Conservation (phyloP, 2,888 invertebrate genomes). For the Meganola albula region DNA sequence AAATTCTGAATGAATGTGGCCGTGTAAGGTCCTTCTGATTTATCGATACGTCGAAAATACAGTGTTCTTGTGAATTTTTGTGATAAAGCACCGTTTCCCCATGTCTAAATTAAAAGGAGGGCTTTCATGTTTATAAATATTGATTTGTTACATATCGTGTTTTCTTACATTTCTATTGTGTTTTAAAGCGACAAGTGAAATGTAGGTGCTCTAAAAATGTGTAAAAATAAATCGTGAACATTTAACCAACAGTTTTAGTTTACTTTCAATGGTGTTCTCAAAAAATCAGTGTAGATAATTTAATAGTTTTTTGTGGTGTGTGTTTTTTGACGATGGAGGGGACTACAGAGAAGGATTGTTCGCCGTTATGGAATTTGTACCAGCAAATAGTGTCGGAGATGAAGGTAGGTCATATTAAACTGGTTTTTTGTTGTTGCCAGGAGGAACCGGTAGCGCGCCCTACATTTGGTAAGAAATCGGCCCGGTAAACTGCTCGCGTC, state of each 20-base stretch:
- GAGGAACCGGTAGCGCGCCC: constrained; percentile 28
- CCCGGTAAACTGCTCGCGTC: constrained; percentile 44
- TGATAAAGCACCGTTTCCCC: constrained; percentile 32
- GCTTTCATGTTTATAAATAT: constrained; percentile 75
- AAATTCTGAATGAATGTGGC: constrained; percentile 45
- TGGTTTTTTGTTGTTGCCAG: constrained; percentile 24
- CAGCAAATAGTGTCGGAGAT: constrained; percentile 97
- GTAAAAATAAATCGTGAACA: constrained; percentile 25
- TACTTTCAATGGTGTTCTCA: constrained; percentile 45
- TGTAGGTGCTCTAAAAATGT: constrained; percentile 49
- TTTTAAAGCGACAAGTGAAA: constrained; percentile 51
- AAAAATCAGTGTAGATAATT: constrained; percentile 42
- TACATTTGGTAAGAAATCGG: constrained; percentile 42
- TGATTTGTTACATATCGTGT: constrained; percentile 59
- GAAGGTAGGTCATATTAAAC: constrained; percentile 86
- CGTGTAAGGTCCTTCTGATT: constrained; percentile 10
- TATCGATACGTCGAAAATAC: constrained; percentile 13
- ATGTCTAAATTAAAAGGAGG: constrained; percentile 46
- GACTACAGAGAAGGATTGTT: constrained; percentile 87
- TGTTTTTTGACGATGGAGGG: constrained; percentile 81
- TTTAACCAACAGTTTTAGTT: constrained; percentile 57
- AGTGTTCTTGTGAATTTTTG: constrained; percentile 29
- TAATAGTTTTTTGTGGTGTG: constrained; percentile 48
- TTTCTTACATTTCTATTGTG: constrained; percentile 40
- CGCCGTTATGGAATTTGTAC: constrained; percentile 94